Conservation (phyloP, 2,113 vertebrate species). For the Trachemys scripta region DNA sequence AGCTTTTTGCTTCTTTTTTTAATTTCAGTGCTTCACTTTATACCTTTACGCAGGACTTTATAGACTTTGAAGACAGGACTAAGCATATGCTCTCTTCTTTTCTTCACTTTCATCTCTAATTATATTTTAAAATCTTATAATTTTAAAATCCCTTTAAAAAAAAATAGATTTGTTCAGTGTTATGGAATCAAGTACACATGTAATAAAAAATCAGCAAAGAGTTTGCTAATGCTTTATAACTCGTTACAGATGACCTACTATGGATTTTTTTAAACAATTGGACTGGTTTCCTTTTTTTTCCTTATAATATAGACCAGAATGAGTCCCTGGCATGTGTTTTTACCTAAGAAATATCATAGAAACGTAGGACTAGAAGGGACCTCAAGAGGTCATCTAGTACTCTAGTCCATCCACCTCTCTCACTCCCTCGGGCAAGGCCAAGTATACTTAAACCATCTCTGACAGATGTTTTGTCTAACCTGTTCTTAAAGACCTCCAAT, state of each 20-base stretch:
- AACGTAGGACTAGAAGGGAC: not conserved
- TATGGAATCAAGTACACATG: not conserved
- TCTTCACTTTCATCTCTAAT: not conserved
- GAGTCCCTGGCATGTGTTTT: not conserved
- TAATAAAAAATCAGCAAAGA: not conserved
- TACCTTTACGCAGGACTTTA: not conserved
- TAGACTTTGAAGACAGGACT: not conserved
- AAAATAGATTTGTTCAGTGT: not conserved
- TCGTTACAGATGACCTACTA: not conserved
- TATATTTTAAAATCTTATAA: not conserved
- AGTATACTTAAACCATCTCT: too few relatives aligned
- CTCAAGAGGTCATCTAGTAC: too few relatives aligned
- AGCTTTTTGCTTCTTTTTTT: not conserved
- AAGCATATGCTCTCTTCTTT: not conserved
- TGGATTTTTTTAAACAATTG: not conserved
- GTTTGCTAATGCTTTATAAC: not conserved
- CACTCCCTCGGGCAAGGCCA: too few relatives aligned
- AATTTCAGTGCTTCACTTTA: not conserved
- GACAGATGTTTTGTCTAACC: too few relatives aligned
- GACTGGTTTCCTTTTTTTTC: not conserved
- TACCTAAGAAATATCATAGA: not conserved
- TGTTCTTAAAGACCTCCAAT: too few relatives aligned
- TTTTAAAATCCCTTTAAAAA: not conserved
- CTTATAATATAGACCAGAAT: not conserved
- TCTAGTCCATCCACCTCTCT: too few relatives aligned